Base-by-base conservation (phyloP, 2,888 invertebrate species). In the Drosophila peninsularis region DNA sequence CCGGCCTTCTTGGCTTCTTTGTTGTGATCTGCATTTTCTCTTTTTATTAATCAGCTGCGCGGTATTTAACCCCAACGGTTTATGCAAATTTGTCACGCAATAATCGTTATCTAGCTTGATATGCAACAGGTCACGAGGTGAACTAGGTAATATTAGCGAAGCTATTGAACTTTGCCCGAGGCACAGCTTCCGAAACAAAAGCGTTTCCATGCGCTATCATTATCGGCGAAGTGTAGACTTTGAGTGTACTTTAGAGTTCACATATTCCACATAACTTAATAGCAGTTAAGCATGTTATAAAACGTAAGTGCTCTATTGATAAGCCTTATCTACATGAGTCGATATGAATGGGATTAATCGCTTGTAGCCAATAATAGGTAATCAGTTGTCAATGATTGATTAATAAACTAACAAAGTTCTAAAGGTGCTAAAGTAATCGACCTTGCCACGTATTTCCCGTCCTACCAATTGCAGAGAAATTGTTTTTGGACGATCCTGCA, bases 401-500 rank as follows among this genome's bases (percentile, higher is more conserved):
- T 45, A 17, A 36, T 36, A 24, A 14, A 7, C 34, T 39, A 21
- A 11, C 42, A 30, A 19, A 21, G 21, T 41, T 10, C 9, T 9
- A 14, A 44, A 44, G 17, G 45, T 41, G 47, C 27, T 53, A 47
- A 21, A 13, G 27, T 19, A 13, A 9, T 6, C 13, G n/a, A 37
- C 13, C 6, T 37, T 58, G 27, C n/a, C 19, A 27, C 14, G 42
- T 21, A 41, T 6, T 30, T 27, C 7, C 34, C 13, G 19, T 19
- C 7, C 34, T n/a, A 21, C 24, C 34, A 32, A 7, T 62, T 69
- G n/a, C 67, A 93, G 92, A 93, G 75, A 90, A 91, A 66, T 54
- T 86, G 54, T 92, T 93, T 47, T 82, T 93, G 14, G 93, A 93
- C 50, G 94, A 97, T 92, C 95, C 96, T 0, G 94, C 94, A 44